Evolutionary conservation across 2,113 vertebrate species (phyloP).

Genomic region (Saimiri boliviensis): DNA sequence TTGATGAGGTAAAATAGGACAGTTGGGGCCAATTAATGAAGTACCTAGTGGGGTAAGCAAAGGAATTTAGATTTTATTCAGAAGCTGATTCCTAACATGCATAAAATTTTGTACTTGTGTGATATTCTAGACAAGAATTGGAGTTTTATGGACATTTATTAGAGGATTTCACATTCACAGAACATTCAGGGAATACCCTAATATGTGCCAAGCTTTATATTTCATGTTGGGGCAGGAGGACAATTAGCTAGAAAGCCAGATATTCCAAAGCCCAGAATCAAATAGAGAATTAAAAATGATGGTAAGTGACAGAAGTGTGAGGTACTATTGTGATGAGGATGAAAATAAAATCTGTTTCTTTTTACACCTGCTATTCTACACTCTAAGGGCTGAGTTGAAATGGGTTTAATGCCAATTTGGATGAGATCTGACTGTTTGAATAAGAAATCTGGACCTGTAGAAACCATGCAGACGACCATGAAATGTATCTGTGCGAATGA

Average conservation of each 20-base stretch:
- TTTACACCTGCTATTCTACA: background rate
- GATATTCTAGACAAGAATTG: background rate
- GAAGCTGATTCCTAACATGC: background rate
- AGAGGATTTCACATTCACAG: background rate
- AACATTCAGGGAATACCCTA: background rate
- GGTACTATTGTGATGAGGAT: background rate
- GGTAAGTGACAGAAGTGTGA: background rate
- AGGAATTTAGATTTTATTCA: background rate
- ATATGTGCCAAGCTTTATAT: background rate
- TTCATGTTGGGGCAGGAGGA: background rate
- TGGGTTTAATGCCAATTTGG: background rate
- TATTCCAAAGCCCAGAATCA: background rate
- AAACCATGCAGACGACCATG: background rate
- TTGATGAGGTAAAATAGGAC: background rate
- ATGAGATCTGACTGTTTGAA: background rate
- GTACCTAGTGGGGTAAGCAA: background rate
- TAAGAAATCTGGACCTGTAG: background rate
- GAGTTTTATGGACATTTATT: background rate
- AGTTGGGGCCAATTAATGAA: background rate
- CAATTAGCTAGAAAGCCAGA: background rate
- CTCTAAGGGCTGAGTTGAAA: background rate
- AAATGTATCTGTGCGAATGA: background rate
- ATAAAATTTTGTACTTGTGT: background rate
- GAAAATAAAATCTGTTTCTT: background rate
- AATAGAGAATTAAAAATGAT: background rate